These are phyloP conservation scores for Sorex araneus DNA, from an alignment of 2,113 vertebrate genomes.

Conservation along the genomic window DNA sequence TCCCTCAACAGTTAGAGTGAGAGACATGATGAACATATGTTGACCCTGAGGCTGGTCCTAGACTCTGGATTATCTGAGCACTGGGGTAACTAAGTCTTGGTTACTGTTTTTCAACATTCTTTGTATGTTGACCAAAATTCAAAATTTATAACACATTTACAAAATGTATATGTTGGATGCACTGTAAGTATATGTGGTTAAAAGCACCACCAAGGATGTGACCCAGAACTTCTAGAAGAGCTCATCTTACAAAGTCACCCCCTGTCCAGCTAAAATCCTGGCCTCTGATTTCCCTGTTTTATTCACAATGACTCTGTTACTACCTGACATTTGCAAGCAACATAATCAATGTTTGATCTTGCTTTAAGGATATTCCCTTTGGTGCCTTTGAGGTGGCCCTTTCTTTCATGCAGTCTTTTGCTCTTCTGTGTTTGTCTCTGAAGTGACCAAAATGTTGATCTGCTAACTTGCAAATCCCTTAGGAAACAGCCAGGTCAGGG, in stretches of 20 bases:
- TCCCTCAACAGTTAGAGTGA: neutral
- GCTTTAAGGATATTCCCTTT: neutral
- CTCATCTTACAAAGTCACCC: neutral
- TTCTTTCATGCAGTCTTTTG: neutral
- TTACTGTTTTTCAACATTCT: neutral
- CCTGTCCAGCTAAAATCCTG: neutral
- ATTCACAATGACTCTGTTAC: neutral
- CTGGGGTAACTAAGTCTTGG: neutral
- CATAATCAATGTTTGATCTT: neutral
- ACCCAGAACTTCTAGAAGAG: neutral
- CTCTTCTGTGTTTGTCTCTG: neutral
- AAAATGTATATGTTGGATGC: neutral
- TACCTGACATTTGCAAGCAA: constrained; percentile 49
- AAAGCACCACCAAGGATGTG: neutral
- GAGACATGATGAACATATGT: neutral
- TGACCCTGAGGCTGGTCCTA: neutral
- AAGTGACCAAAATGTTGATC: neutral
- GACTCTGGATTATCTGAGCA: neutral
- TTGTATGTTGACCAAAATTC: neutral
- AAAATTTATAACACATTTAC: neutral
- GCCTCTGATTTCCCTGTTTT: neutral
- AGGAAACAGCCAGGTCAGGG: constrained; percentile 74
- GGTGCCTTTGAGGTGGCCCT: neutral
- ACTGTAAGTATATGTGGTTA: neutral
- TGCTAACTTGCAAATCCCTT: neutral